Evolutionary conservation across 2,113 vertebrate species (phyloP).

Genomic region (Bucco capensis): DNA sequence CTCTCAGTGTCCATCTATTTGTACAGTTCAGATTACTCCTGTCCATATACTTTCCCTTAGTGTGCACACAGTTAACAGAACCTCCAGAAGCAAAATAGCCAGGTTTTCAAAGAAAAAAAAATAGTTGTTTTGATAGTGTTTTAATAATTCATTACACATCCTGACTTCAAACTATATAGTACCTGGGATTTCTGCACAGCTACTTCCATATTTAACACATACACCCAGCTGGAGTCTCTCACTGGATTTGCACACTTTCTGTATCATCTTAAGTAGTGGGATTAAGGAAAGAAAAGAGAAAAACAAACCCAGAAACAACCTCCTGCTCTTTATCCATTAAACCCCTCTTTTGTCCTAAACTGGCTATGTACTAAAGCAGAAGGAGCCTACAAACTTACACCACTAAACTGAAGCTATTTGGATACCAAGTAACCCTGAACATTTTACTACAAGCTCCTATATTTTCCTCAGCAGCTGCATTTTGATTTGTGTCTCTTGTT

Average conservation of each 20-base stretch:
- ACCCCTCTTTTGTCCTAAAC: not conserved
- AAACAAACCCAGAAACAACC: not conserved
- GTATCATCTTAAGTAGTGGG: not conserved
- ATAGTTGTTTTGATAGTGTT: not conserved
- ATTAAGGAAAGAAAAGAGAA: not conserved
- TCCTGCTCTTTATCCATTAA: not conserved
- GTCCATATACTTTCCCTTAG: not conserved
- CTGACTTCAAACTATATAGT: not conserved
- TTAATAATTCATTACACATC: slow-evolving; percentile 2
- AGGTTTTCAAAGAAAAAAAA: not conserved
- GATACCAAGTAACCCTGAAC: not conserved
- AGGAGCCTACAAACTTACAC: not conserved
- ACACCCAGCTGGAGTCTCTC: not conserved
- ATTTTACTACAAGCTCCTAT: not conserved
- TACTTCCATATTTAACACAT: not conserved
- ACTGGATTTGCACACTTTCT: not conserved
- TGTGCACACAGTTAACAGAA: not conserved
- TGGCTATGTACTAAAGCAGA: not conserved
- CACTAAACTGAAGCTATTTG: not conserved
- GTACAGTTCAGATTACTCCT: not conserved
- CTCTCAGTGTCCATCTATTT: not conserved
- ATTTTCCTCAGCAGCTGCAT: not conserved
- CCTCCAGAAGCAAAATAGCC: not conserved
- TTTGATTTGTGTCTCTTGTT: not conserved
- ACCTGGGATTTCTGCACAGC: not conserved